Evolutionary conservation across 2,113 vertebrate genomes (phyloP).

Genomic region (Taurulus bubalis): DNA sequence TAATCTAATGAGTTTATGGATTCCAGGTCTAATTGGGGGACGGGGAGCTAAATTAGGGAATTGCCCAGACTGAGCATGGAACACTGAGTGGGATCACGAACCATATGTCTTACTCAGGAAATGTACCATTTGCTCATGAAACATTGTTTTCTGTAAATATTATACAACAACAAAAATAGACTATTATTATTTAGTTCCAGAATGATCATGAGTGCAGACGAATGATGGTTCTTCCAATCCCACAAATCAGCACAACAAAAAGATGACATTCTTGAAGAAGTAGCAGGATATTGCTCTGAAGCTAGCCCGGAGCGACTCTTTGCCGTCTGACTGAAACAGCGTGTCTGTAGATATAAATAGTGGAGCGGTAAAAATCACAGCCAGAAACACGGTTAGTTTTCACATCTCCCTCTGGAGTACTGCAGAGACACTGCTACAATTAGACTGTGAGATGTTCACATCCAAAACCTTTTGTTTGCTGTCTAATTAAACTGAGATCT

Average conservation of each 20-base stretch:
- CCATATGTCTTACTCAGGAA: background rate
- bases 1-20: conserved; percentile 75
- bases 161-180: background rate
- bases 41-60: conserved; percentile 35
- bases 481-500: conserved; percentile 19
- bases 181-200: conserved; percentile 5
- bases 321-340: conserved; percentile 54
- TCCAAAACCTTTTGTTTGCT: conserved; percentile 5
- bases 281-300: conserved; percentile 48
- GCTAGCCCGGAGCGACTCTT: conserved; percentile 63
- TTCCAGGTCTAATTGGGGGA: conserved; percentile 72
- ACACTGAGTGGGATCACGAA: background rate
- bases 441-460: background rate
- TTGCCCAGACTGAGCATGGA: background rate
- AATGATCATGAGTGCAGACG: background rate
- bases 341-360: conserved; percentile 71
- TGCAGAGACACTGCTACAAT: conserved; percentile 11
- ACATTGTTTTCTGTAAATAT: background rate
- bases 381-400: conserved; percentile 27
- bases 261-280: conserved; percentile 47
- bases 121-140: background rate
- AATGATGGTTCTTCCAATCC: conserved; percentile 45
- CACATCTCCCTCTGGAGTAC: conserved; percentile 47
- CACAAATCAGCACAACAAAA: conserved; percentile 43
- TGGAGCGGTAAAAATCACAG: conserved; percentile 51